Evolutionary conservation across 2,888 invertebrate species (phyloP).

Genomic region (Alentia gelatinosa): DNA sequence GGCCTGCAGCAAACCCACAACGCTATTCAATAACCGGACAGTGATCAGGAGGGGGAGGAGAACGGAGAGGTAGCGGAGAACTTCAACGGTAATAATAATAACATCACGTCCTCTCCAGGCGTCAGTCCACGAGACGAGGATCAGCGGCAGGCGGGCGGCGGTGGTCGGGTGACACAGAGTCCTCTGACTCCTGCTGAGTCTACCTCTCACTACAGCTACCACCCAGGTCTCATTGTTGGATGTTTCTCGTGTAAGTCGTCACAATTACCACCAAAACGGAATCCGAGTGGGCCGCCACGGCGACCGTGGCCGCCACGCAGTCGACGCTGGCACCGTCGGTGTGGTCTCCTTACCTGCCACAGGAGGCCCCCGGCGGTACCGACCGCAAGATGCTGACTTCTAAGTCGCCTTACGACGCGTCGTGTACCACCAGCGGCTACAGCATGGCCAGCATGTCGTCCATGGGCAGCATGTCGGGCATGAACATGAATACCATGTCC

Average conservation of each 20-base stretch:
- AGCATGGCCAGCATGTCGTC: conserved; percentile 52
- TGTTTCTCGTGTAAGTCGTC: conserved; percentile 2
- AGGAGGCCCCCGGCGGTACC: neutral
- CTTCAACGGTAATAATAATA: too few relatives aligned
- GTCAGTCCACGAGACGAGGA: too few relatives aligned
- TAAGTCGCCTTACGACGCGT: conserved; percentile 54
- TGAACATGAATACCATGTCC: conserved; percentile 66
- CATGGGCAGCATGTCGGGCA: conserved; percentile 58
- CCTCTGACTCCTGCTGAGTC: too few relatives aligned
- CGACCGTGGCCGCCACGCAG: conserved; percentile 42
- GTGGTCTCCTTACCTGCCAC: conserved; percentile 34
- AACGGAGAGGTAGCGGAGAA: too few relatives aligned
- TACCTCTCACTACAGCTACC: too few relatives aligned
- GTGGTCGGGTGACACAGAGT: too few relatives aligned
- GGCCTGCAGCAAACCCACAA: too few relatives aligned
- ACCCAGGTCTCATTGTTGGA: neutral
- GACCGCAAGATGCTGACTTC: conserved; percentile 43
- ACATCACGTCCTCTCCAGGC: too few relatives aligned
- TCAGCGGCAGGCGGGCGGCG: too few relatives aligned
- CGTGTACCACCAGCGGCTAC: conserved; percentile 42
- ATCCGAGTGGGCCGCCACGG: conserved; percentile 47
- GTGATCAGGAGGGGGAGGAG: too few relatives aligned
- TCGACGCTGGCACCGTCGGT: conserved; percentile 33
- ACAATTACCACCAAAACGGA: conserved; percentile 8
- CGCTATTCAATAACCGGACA: too few relatives aligned